Evolutionary conservation across 2,113 vertebrate species (phyloP), one percentile per base, ranked within the genome.

Genomic region (Cromileptes altivelis): DNA sequence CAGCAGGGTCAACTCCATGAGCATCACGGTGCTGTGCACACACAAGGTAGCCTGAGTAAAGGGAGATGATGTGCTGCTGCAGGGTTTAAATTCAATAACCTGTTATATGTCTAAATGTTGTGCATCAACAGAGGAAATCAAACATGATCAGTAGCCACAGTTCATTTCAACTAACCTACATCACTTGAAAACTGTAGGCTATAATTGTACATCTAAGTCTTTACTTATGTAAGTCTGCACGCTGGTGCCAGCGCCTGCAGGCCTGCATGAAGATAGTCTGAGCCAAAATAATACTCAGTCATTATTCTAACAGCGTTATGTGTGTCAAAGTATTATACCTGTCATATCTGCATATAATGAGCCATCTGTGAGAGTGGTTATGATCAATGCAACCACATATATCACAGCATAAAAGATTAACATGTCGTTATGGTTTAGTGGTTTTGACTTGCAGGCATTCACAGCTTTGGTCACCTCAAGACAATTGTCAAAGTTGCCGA

Each of bases 1-100:
- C 86, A 81, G 83, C 70, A 18, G 80, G 89, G 86, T 90, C 79
- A 88, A 2, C 75, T 82, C n/a, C 30, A 81, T 40, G 30, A 77
- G 72, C 75, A 68, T 76, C 76, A 27, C 61, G 50, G 58, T 25
- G 30, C 74, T 42, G 57, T 52, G 40, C 75, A 69, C 64, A 79
- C 7, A 21, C 55, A 50, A 13, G 47, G 23, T 10, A 65, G 55
- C 15, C 33, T 53, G 60, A 78, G 55, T 25, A 27, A 57, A 68
- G 49, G 53, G 45, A 78, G 60, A 69, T 21, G 50, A 77, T 50
- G 58, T 33, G 56, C 72, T 76, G 56, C 72, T 76, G 74, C 42
- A 27, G 57, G 53, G 63, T 17, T 6, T 25, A 45, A 25, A 88
- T 65, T 37, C 53, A 87, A 72, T 47, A 37, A 72, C 52, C 57